Evolutionary conservation across 2,888 invertebrate genomes (phyloP).

Genomic region (Chrysolina oricalcia): DNA sequence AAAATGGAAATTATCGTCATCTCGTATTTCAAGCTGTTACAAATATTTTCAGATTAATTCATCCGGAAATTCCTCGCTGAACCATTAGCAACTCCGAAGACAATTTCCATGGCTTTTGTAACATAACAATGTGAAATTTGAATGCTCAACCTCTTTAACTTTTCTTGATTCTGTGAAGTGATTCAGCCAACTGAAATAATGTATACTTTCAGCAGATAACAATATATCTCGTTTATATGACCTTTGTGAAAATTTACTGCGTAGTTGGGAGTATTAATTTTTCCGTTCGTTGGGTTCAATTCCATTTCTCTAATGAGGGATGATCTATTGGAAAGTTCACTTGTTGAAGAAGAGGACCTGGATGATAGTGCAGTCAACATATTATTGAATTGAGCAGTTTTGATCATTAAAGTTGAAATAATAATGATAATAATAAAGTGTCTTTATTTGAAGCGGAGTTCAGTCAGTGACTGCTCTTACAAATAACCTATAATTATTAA

Average conservation of each 20-base stretch:
- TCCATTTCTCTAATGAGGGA: slow-evolving; percentile 24
- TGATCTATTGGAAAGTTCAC: neutral
- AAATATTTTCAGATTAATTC: neutral
- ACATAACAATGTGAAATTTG: slow-evolving; percentile 36
- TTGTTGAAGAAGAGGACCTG: neutral
- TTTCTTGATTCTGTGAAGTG: slow-evolving; percentile 37
- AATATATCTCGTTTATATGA: slow-evolving; percentile 40
- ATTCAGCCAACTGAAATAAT: slow-evolving; percentile 36
- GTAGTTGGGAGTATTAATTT: slow-evolving; percentile 39
- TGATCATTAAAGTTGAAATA: too few relatives aligned
- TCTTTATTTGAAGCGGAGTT: too few relatives aligned
- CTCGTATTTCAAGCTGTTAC: neutral
- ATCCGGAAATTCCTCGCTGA: slow-evolving; percentile 12
- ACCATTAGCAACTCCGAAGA: slow-evolving; percentile 29
- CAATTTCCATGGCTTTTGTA: slow-evolving; percentile 33
- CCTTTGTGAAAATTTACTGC: slow-evolving; percentile 35
- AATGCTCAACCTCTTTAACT: slow-evolving; percentile 37
- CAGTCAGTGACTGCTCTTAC: too few relatives aligned
- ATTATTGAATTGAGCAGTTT: too few relatives aligned
- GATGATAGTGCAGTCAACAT: neutral
- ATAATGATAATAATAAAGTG: too few relatives aligned
- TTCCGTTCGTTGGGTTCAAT: slow-evolving; percentile 39
- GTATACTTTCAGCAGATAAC: slow-evolving; percentile 39
- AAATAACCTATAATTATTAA: too few relatives aligned
- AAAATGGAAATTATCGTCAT: slow-evolving; percentile 11